Base-by-base conservation (phyloP, 1,140 invertebrate species). In the Chlorops oryzae region DNA sequence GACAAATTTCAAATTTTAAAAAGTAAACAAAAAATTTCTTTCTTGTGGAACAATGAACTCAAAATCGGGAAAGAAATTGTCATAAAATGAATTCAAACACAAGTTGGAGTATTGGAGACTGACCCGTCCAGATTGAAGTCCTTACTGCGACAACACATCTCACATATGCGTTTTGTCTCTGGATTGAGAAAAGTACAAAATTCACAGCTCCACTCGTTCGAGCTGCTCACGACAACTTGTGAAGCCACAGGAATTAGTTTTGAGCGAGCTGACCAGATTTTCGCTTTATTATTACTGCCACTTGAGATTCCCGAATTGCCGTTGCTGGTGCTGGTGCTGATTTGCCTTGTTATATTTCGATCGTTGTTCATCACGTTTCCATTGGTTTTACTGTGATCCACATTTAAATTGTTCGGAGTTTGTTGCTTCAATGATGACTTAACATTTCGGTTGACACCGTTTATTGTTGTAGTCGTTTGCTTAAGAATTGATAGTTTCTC, bases 171-270 rank as follows among this genome's bases (percentile, higher is more conserved):
- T 39, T 63, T 75, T 0, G 70, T 61, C 5, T 66, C 58, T 3
- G 73, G 57, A 65, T 88, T 88, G 2, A 83, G 65, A 70, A 75
- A 88, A 17, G 85, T 88, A 67, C 86, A 88, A 23, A 77, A 75
- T 1, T 71, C 73, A 65, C 85, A 87, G 49, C 80, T 76, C 86
- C 86, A 88, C 24, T 72, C 68, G 38, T 63, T 64, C 20, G 64
- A 58, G 45, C 58, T 58, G 10, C 61, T 65, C 21, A 67, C 61
- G 28, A 70, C 62, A 42, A 60, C 51, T 34, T 69, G 66, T 6
- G 58, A 62, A 1, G 61, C 60, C 1, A 59, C 55, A 1, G 59
- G 46, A n/a, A n/a, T n/a, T 12, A 56, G 58, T 34, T 45, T 25
- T 15, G 41, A 2, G 10, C 15, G 15, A 6, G 13, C 21, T 22